phyloP scores from a whole-genome alignment of 1,140 invertebrate genomes.

The Carposina sasakii region DNA sequence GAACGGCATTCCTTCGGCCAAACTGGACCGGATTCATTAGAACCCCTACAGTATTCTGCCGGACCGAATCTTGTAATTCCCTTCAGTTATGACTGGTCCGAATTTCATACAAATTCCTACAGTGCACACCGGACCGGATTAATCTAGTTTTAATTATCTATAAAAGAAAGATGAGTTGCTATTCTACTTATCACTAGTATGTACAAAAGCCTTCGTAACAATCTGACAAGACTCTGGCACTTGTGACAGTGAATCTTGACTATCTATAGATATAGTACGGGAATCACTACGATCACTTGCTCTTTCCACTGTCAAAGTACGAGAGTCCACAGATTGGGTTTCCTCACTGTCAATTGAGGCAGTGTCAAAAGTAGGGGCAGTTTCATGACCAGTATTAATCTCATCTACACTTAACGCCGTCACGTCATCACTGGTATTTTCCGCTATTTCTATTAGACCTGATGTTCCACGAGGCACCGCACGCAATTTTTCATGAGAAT shows the following conservation, averaged over 20 bases:
- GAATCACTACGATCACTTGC: background rate
- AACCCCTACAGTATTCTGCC: too few species aligned
- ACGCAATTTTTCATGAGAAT: conserved; percentile 9
- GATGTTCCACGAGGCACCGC: background rate
- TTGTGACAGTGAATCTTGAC: background rate
- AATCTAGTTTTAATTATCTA: too few species aligned
- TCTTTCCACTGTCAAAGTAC: background rate
- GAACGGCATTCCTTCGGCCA: too few species aligned
- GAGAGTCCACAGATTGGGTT: background rate
- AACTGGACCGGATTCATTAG: too few species aligned
- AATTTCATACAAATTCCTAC: too few species aligned
- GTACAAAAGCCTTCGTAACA: background rate
- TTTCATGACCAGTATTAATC: background rate
- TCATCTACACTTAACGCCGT: background rate
- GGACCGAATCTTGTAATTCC: too few species aligned
- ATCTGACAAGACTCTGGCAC: background rate
- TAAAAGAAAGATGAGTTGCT: too few species aligned
- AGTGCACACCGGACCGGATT: too few species aligned
- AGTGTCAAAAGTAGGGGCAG: background rate
- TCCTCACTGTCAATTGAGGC: background rate
- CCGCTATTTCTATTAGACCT: background rate
- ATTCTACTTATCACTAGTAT: background rate
- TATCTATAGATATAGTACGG: background rate
- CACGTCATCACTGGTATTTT: conserved; percentile 11
- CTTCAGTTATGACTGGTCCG: too few species aligned